Base-by-base conservation (phyloP, 2,888 invertebrate genomes). In the Clanis bilineata region DNA sequence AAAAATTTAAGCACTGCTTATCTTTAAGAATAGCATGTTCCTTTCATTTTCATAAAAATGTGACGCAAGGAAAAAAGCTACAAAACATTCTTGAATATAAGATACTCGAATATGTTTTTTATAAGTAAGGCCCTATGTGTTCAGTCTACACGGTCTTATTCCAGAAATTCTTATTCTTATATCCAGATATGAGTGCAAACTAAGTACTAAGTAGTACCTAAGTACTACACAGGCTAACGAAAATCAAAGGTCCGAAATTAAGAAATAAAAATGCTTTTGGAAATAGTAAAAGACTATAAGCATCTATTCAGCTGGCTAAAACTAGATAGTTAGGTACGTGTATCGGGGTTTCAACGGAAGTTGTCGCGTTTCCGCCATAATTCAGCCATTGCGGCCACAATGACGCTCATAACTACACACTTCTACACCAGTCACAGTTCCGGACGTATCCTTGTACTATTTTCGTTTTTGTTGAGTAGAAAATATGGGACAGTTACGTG, bases 331-430 rank as follows among this genome's bases (percentile, higher is more conserved):
- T 15, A 36, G 43, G 56, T 56, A 55, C 43, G 54, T 54, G 51
- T 77, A 72, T 70, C 73, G 72, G 69, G 70, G 71, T 74, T 75
- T 74, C 73, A 65, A 64, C 81, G 83, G 82, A 83, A 80, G 80
- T 77, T 74, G 74, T 72, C 74, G 77, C 74, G 82, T 80, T 78
- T 74, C 80, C 77, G 77, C 81, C 72, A 84, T 85, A 84, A 85
- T 77, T 85, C 81, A 83, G 72, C 69, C 75, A 72, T 73, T 73
- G 80, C 73, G 72, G 71, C 71, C 68, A 79, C 79, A 80, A 77
- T 80, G 77, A 76, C 74, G 74, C 72, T 66, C 69, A 66, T 69
- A 44, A 39, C 25, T 25, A 38, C 23, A 39, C 36, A 38, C 45
- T 57, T 51, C 47, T 51, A 28, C 28, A 32, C n/a, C 28, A 51